Conservation (phyloP, 2,113 vertebrate species). For the Leptosomus discolor region DNA sequence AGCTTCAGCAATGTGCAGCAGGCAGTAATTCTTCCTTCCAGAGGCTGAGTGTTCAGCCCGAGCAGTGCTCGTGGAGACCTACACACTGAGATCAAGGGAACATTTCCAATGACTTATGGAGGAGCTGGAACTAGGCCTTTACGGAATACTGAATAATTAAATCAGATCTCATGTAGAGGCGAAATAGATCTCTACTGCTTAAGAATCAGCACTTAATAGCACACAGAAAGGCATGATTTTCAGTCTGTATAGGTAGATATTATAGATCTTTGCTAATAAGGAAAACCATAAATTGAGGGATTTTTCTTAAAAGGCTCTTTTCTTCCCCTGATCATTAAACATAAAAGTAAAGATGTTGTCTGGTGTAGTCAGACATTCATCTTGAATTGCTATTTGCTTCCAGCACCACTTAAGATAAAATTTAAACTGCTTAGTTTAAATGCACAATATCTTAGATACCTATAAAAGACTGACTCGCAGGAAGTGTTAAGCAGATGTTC, state of each 20-base stretch:
- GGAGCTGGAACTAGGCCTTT: background rate
- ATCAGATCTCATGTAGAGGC: background rate
- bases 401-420: slow-evolving; percentile 26
- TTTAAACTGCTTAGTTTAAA: slow-evolving; percentile 25
- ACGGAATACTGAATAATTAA: slow-evolving; percentile 50
- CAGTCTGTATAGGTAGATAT: background rate
- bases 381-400: slow-evolving; percentile 29
- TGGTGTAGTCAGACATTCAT: background rate
- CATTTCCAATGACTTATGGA: slow-evolving; percentile 26
- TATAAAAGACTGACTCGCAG: slow-evolving; percentile 3
- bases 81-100: background rate
- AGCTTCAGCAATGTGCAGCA: background rate
- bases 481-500: background rate
- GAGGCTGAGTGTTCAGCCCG: background rate
- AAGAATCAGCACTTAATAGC: slow-evolving; percentile 19
- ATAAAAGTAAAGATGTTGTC: slow-evolving; percentile 20
- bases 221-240: slow-evolving; percentile 15
- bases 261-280: slow-evolving; percentile 19
- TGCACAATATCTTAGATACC: background rate
- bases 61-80: background rate
- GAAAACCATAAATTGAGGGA: background rate
- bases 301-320: slow-evolving; percentile 41
- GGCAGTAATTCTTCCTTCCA: background rate
- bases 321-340: background rate
- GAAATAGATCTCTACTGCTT: slow-evolving; percentile 9